phyloP scores from a whole-genome alignment of 1,140 invertebrate species.

The Kradibia gibbosae region DNA sequence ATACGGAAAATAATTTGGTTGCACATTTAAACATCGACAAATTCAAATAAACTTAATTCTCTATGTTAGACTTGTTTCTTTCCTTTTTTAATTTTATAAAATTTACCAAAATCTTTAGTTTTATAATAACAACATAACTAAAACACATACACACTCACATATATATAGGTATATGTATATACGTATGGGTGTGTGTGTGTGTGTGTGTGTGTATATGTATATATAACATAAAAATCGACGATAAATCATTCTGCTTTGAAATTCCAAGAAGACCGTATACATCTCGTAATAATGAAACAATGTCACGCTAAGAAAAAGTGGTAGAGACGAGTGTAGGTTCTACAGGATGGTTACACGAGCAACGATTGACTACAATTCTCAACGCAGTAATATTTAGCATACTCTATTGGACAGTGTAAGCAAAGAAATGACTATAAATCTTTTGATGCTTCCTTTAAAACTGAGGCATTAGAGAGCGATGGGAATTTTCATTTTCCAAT shows the following conservation, averaged over 20 bases:
- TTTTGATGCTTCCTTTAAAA: neutral
- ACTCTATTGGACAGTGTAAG: neutral
- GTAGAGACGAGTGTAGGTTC: neutral
- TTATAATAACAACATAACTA: too few species aligned
- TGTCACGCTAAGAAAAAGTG: neutral
- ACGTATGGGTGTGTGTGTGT: too few species aligned
- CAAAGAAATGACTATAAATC: neutral
- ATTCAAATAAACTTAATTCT: too few species aligned
- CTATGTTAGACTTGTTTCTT: too few species aligned
- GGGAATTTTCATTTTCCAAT: neutral
- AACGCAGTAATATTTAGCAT: neutral
- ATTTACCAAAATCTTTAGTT: too few species aligned
- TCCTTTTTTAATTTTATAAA: too few species aligned
- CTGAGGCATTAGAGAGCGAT: neutral
- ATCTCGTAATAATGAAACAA: neutral
- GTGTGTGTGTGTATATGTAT: too few species aligned
- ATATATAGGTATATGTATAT: too few species aligned
- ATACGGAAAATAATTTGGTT: too few species aligned
- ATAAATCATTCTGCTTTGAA: neutral
- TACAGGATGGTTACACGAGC: neutral
- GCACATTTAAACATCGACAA: too few species aligned
- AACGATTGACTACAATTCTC: neutral
- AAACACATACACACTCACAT: too few species aligned
- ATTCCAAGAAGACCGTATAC: neutral
- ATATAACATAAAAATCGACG: too few species aligned